These are phyloP conservation scores for Gyrodactylus bullatarudis DNA, from an alignment of 1,140 invertebrate species.

Conservation along the genomic window DNA sequence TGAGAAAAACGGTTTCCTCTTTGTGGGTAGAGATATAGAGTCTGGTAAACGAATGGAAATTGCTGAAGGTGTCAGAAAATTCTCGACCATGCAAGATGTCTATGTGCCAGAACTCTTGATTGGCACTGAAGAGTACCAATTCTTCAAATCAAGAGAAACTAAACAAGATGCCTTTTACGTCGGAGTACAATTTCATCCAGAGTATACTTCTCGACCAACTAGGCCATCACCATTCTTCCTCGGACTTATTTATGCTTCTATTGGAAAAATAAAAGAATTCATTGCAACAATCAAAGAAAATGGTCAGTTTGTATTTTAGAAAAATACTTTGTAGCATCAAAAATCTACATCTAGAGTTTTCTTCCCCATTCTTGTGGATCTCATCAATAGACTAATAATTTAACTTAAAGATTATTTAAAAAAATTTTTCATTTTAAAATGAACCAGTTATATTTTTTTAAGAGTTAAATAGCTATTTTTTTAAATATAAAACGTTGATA, in stretches of 20 bases:
- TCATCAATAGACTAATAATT: no score
- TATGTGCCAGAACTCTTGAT: neutral
- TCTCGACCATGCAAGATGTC: neutral
- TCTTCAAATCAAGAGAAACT: constrained; percentile 13
- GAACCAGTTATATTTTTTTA: no score
- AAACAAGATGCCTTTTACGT: constrained; percentile 55
- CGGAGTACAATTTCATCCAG: constrained; percentile 80
- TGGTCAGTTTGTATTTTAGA: no score
- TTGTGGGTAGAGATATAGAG: constrained; percentile 45
- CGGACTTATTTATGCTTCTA: constrained; percentile 40
- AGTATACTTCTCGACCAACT: constrained; percentile 65
- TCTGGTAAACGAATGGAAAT: constrained; percentile 43
- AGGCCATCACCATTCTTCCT: constrained; percentile 73
- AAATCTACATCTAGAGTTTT: no score
- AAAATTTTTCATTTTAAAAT: no score
- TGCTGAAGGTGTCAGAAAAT: constrained; percentile 20
- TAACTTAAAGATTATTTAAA: no score
- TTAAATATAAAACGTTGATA: no score
- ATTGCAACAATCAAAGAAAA: neutral
- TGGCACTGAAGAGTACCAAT: neutral
- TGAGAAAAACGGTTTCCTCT: constrained; percentile 46
- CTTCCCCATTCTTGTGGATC: no score
- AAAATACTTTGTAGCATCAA: no score
- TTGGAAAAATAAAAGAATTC: neutral
- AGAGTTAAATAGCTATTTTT: no score